A percentile compares a stretch with the other conserved stretches of the same genome.
These are phyloP conservation scores for Pteruthius melanotis DNA, from an alignment of 2,113 vertebrate species.

Conservation along the genomic window DNA sequence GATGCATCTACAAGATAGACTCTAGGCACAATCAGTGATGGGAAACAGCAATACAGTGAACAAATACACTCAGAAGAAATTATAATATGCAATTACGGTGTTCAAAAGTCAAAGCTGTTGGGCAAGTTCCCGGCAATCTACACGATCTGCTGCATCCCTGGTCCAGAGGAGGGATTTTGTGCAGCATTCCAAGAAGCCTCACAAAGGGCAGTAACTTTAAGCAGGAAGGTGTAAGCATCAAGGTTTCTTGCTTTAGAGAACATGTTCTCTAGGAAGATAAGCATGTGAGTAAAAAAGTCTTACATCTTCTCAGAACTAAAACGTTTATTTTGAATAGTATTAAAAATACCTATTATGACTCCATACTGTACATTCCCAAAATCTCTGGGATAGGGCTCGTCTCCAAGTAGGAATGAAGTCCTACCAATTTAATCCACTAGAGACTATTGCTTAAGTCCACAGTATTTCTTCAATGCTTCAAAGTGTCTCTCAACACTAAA, in stretches of 20 bases:
- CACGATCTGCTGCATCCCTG: not conserved
- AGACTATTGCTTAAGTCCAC: not conserved
- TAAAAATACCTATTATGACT: not conserved
- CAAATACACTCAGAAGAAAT: not conserved
- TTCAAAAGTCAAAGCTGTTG: not conserved
- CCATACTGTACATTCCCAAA: not conserved
- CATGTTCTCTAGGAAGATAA: not conserved
- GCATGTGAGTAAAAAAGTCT: not conserved
- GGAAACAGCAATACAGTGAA: not conserved
- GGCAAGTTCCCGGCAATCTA: not conserved
- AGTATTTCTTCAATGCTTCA: not conserved
- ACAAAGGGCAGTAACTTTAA: not conserved
- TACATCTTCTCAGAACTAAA: not conserved
- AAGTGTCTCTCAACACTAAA: not conserved
- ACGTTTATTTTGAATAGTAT: not conserved
- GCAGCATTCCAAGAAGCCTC: not conserved
- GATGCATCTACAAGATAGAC: rapidly evolving
- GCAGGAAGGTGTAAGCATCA: not conserved
- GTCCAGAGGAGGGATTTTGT: not conserved
- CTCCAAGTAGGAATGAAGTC: not conserved
- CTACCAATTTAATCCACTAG: not conserved
- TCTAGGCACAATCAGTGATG: not conserved
- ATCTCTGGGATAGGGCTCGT: not conserved
- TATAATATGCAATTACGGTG: not conserved
- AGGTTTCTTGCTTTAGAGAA: not conserved